Conservation (phyloP, 2,113 vertebrate genomes). For the Oryzias melastigma region DNA sequence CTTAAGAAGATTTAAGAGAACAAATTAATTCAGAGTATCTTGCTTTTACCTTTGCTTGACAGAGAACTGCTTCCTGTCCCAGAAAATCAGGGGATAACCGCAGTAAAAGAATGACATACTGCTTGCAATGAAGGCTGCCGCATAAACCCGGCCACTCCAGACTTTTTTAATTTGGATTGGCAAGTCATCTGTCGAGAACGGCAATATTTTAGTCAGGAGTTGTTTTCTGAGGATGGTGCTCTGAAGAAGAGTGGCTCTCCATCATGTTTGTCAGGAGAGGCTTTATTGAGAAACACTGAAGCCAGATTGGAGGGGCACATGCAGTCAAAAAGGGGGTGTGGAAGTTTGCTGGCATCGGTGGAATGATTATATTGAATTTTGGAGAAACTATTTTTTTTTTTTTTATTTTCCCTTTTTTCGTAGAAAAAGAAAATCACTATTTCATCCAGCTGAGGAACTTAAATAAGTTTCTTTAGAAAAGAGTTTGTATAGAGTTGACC, state of each 20-base stretch:
- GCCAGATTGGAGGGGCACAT: conserved; percentile 36
- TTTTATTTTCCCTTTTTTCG: neutral
- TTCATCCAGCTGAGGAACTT: conserved; percentile 6
- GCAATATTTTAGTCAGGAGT: conserved; percentile 68
- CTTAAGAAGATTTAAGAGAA: too few species aligned
- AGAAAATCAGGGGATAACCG: conserved; percentile 12
- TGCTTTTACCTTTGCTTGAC: neutral
- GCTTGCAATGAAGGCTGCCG: conserved; percentile 36
- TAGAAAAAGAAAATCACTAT: conserved; percentile 4
- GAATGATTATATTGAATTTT: conserved; percentile 35
- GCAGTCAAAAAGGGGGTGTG: neutral
- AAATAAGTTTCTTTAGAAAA: conserved; percentile 1
- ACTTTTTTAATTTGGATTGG: conserved; percentile 78
- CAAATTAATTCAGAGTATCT: too few species aligned
- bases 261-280: conserved; percentile 70
- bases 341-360: neutral
- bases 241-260: conserved; percentile 70
- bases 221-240: conserved; percentile 65
- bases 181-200: conserved; percentile 58
- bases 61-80: neutral
- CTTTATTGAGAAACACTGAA: conserved; percentile 72
- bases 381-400: conserved; percentile 7
- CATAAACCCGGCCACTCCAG: conserved; percentile 64
- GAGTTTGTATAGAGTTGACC: neutral
- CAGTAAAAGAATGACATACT: conserved; percentile 63